Evolutionary conservation across 2,797 vertebrate species (phyloP).

Genomic region (Zonotrichia albicollis): DNA sequence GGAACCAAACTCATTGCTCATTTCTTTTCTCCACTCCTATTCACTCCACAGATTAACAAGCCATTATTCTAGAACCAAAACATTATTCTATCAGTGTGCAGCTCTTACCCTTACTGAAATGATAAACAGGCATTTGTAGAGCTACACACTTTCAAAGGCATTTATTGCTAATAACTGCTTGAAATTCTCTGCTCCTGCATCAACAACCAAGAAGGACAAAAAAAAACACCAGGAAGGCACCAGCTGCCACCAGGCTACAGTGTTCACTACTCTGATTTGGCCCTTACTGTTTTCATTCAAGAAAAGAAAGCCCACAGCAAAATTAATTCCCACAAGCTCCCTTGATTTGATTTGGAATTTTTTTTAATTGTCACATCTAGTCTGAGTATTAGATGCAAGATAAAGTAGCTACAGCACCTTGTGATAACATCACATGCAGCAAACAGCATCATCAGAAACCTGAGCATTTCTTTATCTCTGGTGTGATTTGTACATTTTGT

Average conservation of each 20-base stretch:
- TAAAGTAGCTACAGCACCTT: neutral
- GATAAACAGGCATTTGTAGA: neutral
- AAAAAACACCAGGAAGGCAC: neutral
- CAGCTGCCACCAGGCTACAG: neutral
- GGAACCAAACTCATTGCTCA: neutral
- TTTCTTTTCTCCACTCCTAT: neutral
- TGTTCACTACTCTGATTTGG: neutral
- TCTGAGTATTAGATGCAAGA: neutral
- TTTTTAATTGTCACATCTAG: neutral
- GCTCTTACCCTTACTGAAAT: neutral
- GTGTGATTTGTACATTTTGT: constrained; percentile 8
- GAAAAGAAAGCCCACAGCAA: neutral
- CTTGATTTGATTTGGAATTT: neutral
- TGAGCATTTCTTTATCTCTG: neutral
- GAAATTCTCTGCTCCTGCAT: neutral
- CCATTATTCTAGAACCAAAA: neutral
- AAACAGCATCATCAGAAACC: neutral
- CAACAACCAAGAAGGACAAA: neutral
- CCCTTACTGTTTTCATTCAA: neutral
- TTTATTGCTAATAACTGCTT: neutral
- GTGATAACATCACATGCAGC: neutral
- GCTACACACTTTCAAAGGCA: neutral
- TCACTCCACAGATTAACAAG: neutral
- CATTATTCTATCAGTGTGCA: neutral
- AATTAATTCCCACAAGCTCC: neutral